Percentiles rank a stretch among this genome's conserved stretches.
Evolutionary conservation across 2,888 invertebrate species (phyloP).

Genomic region (Chrysopilus asiliformis): DNA sequence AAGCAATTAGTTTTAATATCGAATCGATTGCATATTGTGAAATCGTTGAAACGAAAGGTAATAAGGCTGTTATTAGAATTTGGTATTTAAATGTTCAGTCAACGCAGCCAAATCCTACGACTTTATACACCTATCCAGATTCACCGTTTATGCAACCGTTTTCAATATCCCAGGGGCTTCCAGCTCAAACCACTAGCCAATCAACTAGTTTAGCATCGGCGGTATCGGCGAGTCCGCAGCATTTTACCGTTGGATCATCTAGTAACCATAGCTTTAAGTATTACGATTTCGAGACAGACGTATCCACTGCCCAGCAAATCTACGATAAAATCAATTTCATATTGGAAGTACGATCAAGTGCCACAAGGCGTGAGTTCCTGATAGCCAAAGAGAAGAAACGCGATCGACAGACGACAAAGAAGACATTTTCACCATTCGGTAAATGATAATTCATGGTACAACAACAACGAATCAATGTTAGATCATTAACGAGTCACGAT

Average conservation of each 20-base stretch:
- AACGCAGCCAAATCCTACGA: conserved; percentile 16
- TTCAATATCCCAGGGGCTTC: conserved; percentile 4
- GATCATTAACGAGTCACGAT: too few relatives aligned
- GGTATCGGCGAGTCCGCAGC: conserved; percentile 23
- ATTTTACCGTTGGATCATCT: conserved; percentile 21
- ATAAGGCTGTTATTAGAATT: conserved; percentile 59
- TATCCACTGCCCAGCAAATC: conserved; percentile 62
- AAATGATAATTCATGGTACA: conserved; percentile 1
- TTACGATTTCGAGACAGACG: conserved; percentile 78
- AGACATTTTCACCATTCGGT: conserved; percentile 1
- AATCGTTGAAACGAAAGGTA: conserved; percentile 58
- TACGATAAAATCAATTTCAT: conserved; percentile 80
- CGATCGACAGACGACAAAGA: conserved; percentile 4
- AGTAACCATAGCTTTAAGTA: conserved; percentile 54
- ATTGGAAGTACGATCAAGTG: conserved; percentile 65
- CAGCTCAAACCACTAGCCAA: conserved; percentile 3
- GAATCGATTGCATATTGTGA: conserved; percentile 82
- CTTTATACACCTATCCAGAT: conserved; percentile 13
- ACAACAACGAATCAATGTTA: too few relatives aligned
- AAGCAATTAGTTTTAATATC: conserved; percentile 72
- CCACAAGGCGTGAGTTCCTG: conserved; percentile 68
- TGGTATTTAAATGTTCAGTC: conserved; percentile 45
- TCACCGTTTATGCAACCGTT: conserved; percentile 3
- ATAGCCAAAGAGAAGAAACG: conserved; percentile 47
- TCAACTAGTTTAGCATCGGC: conserved; percentile 1